Conservation (phyloP, 2,888 invertebrate species). For the Penaeus monodon region DNA sequence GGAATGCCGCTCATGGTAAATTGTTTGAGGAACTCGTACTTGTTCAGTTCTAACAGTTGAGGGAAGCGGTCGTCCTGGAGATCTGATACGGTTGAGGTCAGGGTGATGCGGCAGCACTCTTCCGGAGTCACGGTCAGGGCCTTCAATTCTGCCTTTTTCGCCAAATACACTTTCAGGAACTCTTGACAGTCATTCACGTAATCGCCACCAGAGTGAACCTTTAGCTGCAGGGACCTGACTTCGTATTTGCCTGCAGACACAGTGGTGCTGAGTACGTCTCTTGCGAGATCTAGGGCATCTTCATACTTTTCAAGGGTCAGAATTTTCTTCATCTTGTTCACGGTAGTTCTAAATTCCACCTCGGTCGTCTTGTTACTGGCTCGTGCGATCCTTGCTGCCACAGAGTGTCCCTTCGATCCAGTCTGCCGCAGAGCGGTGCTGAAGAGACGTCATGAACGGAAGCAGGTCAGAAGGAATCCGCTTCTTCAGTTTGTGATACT, state of each 20-base stretch:
- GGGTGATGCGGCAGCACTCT: too few species aligned
- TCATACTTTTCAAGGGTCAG: conserved; percentile 35
- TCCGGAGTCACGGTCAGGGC: not conserved
- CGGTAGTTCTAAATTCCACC: too few species aligned
- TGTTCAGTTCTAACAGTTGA: too few species aligned
- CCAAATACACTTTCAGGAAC: conserved; percentile 30
- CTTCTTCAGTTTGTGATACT: not conserved
- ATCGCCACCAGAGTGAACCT: conserved; percentile 43
- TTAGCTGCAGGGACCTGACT: conserved; percentile 34
- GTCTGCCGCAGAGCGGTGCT: not conserved
- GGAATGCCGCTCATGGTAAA: too few species aligned
- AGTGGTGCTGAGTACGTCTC: conserved; percentile 46
- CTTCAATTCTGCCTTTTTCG: not conserved
- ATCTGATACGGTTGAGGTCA: too few species aligned
- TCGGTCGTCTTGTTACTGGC: not conserved
- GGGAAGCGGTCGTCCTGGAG: too few species aligned
- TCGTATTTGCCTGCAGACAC: conserved; percentile 38
- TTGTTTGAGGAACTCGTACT: too few species aligned
- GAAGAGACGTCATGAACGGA: not conserved
- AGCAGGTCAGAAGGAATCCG: not conserved
- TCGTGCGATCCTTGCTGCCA: not conserved
- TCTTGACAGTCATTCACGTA: conserved; percentile 29
- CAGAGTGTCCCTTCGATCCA: not conserved
- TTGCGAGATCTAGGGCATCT: too few species aligned
- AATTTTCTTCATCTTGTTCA: conserved; percentile 40